Evolutionary conservation across 2,113 vertebrate genomes (phyloP).

Genomic region (Scytalopus superciliaris): DNA sequence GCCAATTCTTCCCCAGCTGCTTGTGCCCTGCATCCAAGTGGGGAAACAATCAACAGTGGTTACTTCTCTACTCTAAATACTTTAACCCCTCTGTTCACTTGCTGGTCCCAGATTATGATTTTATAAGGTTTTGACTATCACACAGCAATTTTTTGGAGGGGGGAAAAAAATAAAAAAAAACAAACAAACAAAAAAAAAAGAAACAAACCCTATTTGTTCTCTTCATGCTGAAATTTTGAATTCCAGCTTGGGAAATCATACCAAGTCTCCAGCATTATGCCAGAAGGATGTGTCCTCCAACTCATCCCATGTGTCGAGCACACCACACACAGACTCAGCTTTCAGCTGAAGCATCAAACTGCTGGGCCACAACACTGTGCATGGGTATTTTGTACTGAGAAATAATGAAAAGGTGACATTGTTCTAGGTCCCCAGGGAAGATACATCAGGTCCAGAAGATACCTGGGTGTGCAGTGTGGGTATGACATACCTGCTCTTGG

Average conservation of each 20-base stretch:
- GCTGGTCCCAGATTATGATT: background rate
- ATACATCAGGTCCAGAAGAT: background rate
- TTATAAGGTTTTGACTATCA: background rate
- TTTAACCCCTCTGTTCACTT: background rate
- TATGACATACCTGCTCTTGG: background rate
- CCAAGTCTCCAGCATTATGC: background rate
- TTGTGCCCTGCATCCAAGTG: background rate
- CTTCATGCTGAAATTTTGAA: background rate
- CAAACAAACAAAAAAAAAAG: too few species aligned
- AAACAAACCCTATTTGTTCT: background rate
- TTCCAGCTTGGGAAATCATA: background rate
- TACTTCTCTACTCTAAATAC: background rate
- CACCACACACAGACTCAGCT: background rate
- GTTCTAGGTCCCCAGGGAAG: background rate
- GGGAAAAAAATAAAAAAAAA: too few species aligned
- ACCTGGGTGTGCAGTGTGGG: background rate
- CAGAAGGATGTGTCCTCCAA: background rate
- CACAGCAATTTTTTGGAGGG: background rate
- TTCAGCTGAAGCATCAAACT: background rate
- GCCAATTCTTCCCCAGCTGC: background rate
- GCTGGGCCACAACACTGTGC: background rate
- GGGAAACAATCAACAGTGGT: background rate
- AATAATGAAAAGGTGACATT: background rate
- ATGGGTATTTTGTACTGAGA: background rate
- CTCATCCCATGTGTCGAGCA: rapidly evolving